A percentile compares a stretch with the other conserved stretches of the same genome.
phyloP scores from a whole-genome alignment of 2,888 invertebrate genomes.

The Drosophila pseudotakahashii region DNA sequence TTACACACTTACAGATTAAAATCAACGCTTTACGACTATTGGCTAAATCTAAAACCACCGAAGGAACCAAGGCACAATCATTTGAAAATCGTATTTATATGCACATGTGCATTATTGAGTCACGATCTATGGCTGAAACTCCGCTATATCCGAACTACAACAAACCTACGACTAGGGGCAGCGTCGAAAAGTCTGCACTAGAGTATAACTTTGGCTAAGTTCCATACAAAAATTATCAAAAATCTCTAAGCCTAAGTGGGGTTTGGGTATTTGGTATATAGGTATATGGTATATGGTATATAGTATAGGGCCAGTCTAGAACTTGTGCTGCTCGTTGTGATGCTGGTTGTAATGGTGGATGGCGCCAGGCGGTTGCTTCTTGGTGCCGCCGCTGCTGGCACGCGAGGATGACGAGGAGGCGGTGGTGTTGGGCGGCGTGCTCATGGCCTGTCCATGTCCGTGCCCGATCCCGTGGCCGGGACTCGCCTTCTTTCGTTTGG shows the following conservation, averaged over 20 bases:
- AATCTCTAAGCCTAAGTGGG: constrained; percentile 46
- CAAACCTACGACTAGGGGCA: constrained; percentile 50
- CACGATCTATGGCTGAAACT: constrained; percentile 49
- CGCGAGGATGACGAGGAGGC: constrained; percentile 75
- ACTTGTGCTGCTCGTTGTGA: constrained; percentile 52
- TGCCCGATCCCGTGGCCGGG: constrained; percentile 6
- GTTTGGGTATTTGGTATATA: not conserved
- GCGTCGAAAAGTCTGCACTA: constrained; percentile 45
- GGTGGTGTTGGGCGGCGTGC: constrained; percentile 58
- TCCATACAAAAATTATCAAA: constrained; percentile 60
- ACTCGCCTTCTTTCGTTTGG: constrained; percentile 72
- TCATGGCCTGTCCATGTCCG: constrained; percentile 13
- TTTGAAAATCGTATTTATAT: constrained; percentile 56
- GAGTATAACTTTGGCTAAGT: constrained; percentile 55
- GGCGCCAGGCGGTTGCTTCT: constrained; percentile 38
- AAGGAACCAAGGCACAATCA: constrained; percentile 78
- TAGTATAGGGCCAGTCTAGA: constrained; percentile 48
- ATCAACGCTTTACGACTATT: constrained; percentile 58
- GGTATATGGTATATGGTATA: not conserved
- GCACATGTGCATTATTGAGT: constrained; percentile 26
- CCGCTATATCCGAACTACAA: constrained; percentile 31
- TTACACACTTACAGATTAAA: constrained; percentile 53
- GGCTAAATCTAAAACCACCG: constrained; percentile 64
- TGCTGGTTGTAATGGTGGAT: constrained; percentile 51
- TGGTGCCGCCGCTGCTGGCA: constrained; percentile 63